A percentile compares a stretch with the other conserved stretches of the same genome.
Evolutionary conservation across 2,888 invertebrate genomes (phyloP).

Genomic region (Acrobasis suavella): DNA sequence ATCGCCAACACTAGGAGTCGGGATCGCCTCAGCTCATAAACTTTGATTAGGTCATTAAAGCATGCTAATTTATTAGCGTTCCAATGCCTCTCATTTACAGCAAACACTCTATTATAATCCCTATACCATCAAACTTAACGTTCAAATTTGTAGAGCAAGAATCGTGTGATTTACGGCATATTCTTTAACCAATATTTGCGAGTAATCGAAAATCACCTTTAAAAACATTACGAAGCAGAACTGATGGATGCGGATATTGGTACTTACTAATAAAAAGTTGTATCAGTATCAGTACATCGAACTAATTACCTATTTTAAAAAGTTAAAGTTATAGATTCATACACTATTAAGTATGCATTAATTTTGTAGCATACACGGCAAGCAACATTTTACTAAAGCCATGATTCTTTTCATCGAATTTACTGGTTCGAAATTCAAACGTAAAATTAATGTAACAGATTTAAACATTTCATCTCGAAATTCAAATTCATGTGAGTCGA

Average conservation of each 20-base stretch:
- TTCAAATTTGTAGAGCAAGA: slow-evolving; percentile 41
- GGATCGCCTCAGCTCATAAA: slow-evolving; percentile 80
- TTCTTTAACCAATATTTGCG: slow-evolving; percentile 45
- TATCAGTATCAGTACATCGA: not conserved
- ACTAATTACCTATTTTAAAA: not conserved
- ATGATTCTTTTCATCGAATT: not conserved
- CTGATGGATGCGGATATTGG: slow-evolving; percentile 26
- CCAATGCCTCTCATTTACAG: slow-evolving; percentile 69
- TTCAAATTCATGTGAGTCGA: not conserved
- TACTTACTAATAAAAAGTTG: slow-evolving; percentile 11
- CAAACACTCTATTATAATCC: slow-evolving; percentile 63
- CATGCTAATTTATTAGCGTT: slow-evolving; percentile 79
- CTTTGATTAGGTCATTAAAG: slow-evolving; percentile 82
- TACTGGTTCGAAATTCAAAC: not conserved
- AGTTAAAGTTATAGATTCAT: no score
- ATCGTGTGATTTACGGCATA: slow-evolving; percentile 52
- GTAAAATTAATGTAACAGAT: not conserved
- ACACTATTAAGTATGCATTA: no score
- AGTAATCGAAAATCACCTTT: slow-evolving; percentile 76
- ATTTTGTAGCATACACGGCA: no score
- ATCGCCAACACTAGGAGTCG: slow-evolving; percentile 80
- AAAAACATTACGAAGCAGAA: slow-evolving; percentile 58
- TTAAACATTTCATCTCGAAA: slow-evolving; percentile 7
- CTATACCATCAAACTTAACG: slow-evolving; percentile 52
- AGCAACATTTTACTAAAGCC: not conserved